Evolutionary conservation across 2,797 vertebrate species (phyloP).

Genomic region (Bradypodion ventrale): DNA sequence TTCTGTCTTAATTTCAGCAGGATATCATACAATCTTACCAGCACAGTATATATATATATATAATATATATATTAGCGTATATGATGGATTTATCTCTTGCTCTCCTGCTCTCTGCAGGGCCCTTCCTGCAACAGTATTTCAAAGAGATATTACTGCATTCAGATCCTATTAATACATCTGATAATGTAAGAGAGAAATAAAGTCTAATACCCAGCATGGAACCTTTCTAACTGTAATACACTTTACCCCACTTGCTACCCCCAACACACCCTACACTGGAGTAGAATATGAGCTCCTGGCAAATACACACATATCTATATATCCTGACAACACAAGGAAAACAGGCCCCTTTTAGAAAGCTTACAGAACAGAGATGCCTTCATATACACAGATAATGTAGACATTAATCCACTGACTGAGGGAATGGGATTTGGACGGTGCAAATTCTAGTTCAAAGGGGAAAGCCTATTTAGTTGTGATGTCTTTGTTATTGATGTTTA

Average conservation of each 20-base stretch:
- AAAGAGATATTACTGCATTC: constrained; percentile 57
- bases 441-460: constrained; percentile 72
- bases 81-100: constrained; percentile 57
- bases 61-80: too few species aligned
- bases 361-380: constrained; percentile 54
- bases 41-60: too few species aligned
- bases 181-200: constrained; percentile 60
- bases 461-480: constrained; percentile 55
- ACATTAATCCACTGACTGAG: constrained; percentile 64
- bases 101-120: constrained; percentile 36
- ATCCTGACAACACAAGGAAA: constrained; percentile 36
- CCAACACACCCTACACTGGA: constrained; percentile 50
- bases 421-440: constrained; percentile 69
- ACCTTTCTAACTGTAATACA: constrained; percentile 66
- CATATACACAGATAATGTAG: constrained; percentile 59
- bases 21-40: constrained; percentile 7
- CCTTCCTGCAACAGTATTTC: constrained; percentile 62
- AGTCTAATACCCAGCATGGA: constrained; percentile 64
- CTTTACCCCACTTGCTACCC: constrained; percentile 59
- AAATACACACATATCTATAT: constrained; percentile 60
- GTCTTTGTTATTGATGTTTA: constrained; percentile 69
- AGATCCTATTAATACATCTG: constrained; percentile 52
- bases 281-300: constrained; percentile 51
- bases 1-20: constrained; percentile 58
- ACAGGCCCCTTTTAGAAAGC: constrained; percentile 45